Conservation (phyloP, 37 sponge, comb jelly and placozoan species). For the Spongilla lacustris region DNA sequence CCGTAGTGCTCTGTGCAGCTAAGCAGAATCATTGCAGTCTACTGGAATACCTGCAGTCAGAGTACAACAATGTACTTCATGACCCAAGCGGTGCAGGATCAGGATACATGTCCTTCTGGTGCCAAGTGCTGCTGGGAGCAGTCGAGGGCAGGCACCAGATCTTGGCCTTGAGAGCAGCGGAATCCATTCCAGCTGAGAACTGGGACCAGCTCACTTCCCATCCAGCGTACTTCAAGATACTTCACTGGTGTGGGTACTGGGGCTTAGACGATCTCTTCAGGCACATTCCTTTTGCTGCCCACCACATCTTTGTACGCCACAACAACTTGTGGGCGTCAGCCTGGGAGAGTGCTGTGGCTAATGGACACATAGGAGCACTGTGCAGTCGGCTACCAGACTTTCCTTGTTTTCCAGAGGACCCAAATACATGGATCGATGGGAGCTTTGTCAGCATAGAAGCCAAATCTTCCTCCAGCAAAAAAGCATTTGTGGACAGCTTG, state of each 20-base stretch:
- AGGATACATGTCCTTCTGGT: slow-evolving; percentile 19
- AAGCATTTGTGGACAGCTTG: neutral
- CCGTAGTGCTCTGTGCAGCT: neutral
- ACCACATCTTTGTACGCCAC: neutral
- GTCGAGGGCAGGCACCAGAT: slow-evolving; percentile 10
- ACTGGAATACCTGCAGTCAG: neutral
- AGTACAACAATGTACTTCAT: neutral
- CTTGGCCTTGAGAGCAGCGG: slow-evolving; percentile 24
- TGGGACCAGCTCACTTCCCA: slow-evolving; percentile 2
- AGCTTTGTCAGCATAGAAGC: neutral
- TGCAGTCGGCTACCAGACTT: neutral
- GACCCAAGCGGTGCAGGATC: neutral
- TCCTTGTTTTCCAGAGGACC: neutral
- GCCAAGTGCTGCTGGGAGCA: slow-evolving; percentile 17
- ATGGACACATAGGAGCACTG: slow-evolving; percentile 40
- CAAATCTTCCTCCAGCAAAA: neutral
- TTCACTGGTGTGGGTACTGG: slow-evolving; percentile 72
- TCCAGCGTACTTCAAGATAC: neutral
- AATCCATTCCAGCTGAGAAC: neutral
- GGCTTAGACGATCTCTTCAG: slow-evolving; percentile 58
- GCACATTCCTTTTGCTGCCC: slow-evolving; percentile 17
- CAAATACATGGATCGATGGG: neutral
- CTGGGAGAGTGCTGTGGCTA: slow-evolving; percentile 30
- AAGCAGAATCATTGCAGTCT: neutral
- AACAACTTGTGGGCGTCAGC: slow-evolving; percentile 9